Base-by-base conservation (phyloP, 2,888 invertebrate species). In the Rotaria macrura region DNA sequence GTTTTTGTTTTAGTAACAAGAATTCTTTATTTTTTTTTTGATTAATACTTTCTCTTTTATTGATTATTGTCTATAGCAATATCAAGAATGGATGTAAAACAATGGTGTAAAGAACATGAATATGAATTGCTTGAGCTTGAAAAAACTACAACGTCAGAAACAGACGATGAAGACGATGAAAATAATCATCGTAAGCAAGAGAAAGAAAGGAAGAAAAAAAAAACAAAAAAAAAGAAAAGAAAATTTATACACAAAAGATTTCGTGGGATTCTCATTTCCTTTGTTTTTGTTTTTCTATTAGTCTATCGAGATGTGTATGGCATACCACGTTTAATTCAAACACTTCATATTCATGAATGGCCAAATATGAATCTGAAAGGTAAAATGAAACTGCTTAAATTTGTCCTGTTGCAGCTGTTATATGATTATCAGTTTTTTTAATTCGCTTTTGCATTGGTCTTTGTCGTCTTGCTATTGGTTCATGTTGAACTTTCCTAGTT, bases 341-440 rank as follows among this genome's bases (percentile, higher is more conserved):
- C 94, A 83, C 90, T 94, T 54, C 93, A 94, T 88, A 93, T 94
- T 83, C 94, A 94, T 89, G 92, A 93, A 84, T 94, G 94, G 94
- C 92, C 94, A 43, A 94, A 94, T 90, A 91, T 94, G 87, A 90
- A 91, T 54, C 91, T 94, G 90, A 94, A 94, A 92, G 92, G 93
- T 92, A 87, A 87, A 86, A 55, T n/a, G 25, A 12, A 29, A 72
- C 4, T n/a, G 29, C 52, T 85, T 49, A 23, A 84, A 85, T 47
- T 47, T 47, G n/a, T 34, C 20, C 29, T 34, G 5, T 7, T 3
- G 14, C 10, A 29, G 12, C 2, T 10, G 12, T 3, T 34, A 29
- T 12, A 34, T 65, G 65, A 65, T 65, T 65, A 34, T 65, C 65
- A 34, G 1, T 25, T 54, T 25, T 54, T 54, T 57, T 57, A 17